These are phyloP conservation scores for Peromyscus leucopus DNA, from an alignment of 2,113 vertebrate genomes.

Conservation along the genomic window DNA sequence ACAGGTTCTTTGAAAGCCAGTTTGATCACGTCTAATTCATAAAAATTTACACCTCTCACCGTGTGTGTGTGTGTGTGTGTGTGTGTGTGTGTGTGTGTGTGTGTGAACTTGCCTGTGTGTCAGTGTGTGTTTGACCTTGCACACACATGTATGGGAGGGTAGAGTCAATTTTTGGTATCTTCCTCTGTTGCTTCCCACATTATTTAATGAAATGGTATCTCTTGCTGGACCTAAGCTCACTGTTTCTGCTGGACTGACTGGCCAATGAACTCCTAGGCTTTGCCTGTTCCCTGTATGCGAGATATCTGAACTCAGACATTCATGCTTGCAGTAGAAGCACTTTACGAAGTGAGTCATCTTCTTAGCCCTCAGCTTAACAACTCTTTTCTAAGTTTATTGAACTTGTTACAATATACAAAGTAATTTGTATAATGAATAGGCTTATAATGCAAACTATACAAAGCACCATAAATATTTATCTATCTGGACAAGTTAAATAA, in stretches of 20 bases:
- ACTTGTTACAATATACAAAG: not conserved
- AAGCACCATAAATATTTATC: not conserved
- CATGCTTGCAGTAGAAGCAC: not conserved
- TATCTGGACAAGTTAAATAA: not conserved
- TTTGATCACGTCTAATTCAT: not conserved
- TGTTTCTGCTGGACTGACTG: not conserved
- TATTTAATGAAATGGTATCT: not conserved
- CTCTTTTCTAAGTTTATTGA: not conserved
- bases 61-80: not conserved
- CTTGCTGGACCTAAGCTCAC: not conserved
- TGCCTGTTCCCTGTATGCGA: not conserved
- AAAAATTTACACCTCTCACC: not conserved
- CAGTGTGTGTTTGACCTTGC: not conserved
- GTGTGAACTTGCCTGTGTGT: not conserved
- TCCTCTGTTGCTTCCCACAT: not conserved
- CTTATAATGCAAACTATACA: not conserved
- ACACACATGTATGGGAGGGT: not conserved
- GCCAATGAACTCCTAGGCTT: not conserved
- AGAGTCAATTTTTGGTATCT: not conserved
- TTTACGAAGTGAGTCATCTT: not conserved
- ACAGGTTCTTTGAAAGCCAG: not conserved
- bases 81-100: not conserved
- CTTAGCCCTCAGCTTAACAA: not conserved
- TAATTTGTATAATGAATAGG: not conserved
- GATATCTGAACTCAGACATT: not conserved